phyloP scores from a whole-genome alignment of 2,888 invertebrate genomes.

The Ommatoiulus sabulosus region DNA sequence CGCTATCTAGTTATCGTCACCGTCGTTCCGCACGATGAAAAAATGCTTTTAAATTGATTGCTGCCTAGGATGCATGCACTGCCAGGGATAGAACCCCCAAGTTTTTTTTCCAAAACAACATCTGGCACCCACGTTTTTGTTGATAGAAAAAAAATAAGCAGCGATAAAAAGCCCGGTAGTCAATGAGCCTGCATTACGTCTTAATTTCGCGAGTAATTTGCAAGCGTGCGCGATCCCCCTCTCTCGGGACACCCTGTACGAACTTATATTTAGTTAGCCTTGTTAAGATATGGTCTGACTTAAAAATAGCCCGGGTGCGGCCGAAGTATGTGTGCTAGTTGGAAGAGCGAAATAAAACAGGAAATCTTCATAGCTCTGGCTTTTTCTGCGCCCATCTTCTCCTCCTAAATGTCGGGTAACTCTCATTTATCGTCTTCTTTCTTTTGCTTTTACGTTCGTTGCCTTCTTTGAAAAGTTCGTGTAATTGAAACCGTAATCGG shows the following conservation, averaged over 20 bases:
- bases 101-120: not conserved
- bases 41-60: conserved; percentile 22
- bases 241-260: not conserved
- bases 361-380: not conserved
- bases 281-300: conserved; percentile 49
- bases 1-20: not conserved
- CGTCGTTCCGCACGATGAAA: conserved; percentile 15
- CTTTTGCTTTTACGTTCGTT: not conserved
- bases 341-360: conserved; percentile 44
- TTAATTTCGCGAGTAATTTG: conserved; percentile 3
- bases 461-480: conserved; percentile 16
- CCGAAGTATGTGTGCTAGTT: conserved; percentile 52
- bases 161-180: conserved; percentile 13
- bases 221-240: not conserved
- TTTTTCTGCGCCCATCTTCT: too few relatives aligned
- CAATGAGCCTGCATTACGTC: conserved; percentile 16
- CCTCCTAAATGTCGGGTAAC: conserved; percentile 39
- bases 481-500: conserved; percentile 11
- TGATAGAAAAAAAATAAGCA: not conserved
- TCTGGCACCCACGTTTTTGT: conserved; percentile 18
- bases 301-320: conserved; percentile 50
- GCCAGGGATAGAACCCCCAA: not conserved
- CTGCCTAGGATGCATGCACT: not conserved
- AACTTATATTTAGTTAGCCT: conserved; percentile 52
- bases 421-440: conserved; percentile 20